Conservation (phyloP, 1,140 invertebrate genomes). For the Trissolcus basalis region DNA sequence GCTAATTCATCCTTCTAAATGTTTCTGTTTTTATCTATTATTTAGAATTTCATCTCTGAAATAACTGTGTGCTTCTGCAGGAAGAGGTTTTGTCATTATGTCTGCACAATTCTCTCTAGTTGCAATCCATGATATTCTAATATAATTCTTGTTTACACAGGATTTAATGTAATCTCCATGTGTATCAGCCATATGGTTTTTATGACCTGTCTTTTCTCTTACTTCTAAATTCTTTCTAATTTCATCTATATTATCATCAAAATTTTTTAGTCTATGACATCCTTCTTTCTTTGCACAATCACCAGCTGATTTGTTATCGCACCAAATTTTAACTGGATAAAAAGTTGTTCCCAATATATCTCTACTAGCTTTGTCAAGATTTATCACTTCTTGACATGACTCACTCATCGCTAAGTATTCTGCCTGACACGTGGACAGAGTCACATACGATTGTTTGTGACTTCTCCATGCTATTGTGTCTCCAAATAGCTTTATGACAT, state of each 20-base stretch:
- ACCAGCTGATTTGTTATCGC: slow-evolving; percentile 22
- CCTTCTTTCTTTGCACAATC: slow-evolving; percentile 17
- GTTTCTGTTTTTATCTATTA: no score
- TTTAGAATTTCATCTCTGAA: no score
- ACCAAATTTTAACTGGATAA: slow-evolving; percentile 14
- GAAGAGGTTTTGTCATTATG: no score
- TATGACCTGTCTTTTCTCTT: slow-evolving; percentile 4
- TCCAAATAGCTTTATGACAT: slow-evolving; percentile 33
- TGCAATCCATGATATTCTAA: no score
- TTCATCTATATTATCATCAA: slow-evolving; percentile 7
- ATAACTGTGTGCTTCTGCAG: no score
- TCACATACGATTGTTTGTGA: slow-evolving; percentile 55
- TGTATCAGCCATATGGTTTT: slow-evolving; percentile 5
- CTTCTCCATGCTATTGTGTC: slow-evolving; percentile 55
- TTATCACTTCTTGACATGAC: slow-evolving; percentile 58
- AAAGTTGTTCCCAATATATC: slow-evolving; percentile 18
- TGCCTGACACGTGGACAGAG: slow-evolving; percentile 61
- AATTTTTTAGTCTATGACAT: slow-evolving; percentile 28
- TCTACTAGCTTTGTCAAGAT: slow-evolving; percentile 40
- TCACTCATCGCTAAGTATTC: slow-evolving; percentile 63
- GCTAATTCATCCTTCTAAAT: no score
- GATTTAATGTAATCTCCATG: slow-evolving; percentile 6
- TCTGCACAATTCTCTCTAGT: no score
- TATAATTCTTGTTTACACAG: neutral
- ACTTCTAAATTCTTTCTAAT: slow-evolving; percentile 8